phyloP scores from a whole-genome alignment of 2,797 vertebrate genomes.

The Pampus argenteus region DNA sequence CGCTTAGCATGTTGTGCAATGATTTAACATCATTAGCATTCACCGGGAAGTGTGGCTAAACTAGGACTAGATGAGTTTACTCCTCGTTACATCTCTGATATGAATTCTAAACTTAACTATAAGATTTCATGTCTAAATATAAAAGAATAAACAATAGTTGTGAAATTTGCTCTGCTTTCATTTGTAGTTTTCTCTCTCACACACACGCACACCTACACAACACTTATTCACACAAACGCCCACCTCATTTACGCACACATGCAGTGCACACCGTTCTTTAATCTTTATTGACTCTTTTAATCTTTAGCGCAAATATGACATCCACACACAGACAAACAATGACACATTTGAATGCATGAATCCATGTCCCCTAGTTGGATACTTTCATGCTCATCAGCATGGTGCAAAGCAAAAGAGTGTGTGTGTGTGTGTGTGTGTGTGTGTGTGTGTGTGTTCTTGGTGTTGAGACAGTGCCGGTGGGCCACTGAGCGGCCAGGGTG shows the following conservation, averaged over 20 bases:
- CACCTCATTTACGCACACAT: not conserved
- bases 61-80: conserved; percentile 53
- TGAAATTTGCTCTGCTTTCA: conserved; percentile 29
- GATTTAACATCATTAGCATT: conserved; percentile 55
- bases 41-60: conserved; percentile 48
- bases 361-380: conserved; percentile 61
- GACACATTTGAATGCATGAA: conserved; percentile 46
- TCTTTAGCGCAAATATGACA: conserved; percentile 15
- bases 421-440: conserved; percentile 30
- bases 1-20: conserved; percentile 32
- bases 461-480: conserved; percentile 40
- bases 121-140: conserved; percentile 25
- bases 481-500: conserved; percentile 49
- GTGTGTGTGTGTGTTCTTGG: conserved; percentile 18
- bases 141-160: conserved; percentile 14
- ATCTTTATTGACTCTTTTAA: not conserved
- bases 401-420: conserved; percentile 52
- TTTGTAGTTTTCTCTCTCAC: conserved; percentile 2
- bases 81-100: conserved; percentile 56
- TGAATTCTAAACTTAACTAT: conserved; percentile 35
- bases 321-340: conserved; percentile 26
- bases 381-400: conserved; percentile 63
- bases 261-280: conserved; percentile 4
- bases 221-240: conserved; percentile 20
- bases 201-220: conserved; percentile 11